Evolutionary conservation across 2,113 vertebrate genomes (phyloP), one percentile per base, ranked within the genome.

Genomic region (Atherinomorus stipes): DNA sequence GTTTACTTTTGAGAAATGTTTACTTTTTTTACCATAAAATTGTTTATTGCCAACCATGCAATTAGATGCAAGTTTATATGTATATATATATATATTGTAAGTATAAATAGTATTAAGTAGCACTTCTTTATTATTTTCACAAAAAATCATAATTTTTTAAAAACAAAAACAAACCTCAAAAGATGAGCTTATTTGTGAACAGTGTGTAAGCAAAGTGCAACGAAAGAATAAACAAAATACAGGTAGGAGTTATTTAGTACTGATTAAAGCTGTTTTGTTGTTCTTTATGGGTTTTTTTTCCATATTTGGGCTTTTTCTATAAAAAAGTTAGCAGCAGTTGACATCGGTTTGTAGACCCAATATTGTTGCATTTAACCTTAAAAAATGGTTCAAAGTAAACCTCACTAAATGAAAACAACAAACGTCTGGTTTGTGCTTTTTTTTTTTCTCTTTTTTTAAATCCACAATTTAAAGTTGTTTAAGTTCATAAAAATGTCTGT

Each of bases 401-500:
- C 6, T 47, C 18, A 19, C 44, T 15, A 47, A 7, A 47, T 47
- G 44, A 47, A n/a, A 47, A 45, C 44, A 44, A 44, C 18, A 45
- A 45, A 47, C n/a, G 19, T 19, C 19, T 45, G 44, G 1, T 19
- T 19, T 45, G 18, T 44, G 11, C 16, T 4, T 10, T 42, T 42
- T 42, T 42, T 11, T 42, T 11, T 10, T 11, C 16, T 4, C 16
- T 15, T 44, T 44, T 44, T 44, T 42, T 42, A 44, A 45, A 45
- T 18, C 44, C 4, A 19, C 18, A 15, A 37, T 53, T 58, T 2
- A 49, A 62, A 51, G 6, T 40, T 44, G 21, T 18, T 52, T 6
- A 61, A 10, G 23, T 28, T 52, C 22, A 26, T 69, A 44, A 69
- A 78, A 58, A 28, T 21, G 3, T 18, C 7, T 16, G 21, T 45